A percentile compares a stretch with the other conserved stretches of the same genome.
Evolutionary conservation across 2,888 invertebrate genomes (phyloP).

Genomic region (Celastrina argiolus): DNA sequence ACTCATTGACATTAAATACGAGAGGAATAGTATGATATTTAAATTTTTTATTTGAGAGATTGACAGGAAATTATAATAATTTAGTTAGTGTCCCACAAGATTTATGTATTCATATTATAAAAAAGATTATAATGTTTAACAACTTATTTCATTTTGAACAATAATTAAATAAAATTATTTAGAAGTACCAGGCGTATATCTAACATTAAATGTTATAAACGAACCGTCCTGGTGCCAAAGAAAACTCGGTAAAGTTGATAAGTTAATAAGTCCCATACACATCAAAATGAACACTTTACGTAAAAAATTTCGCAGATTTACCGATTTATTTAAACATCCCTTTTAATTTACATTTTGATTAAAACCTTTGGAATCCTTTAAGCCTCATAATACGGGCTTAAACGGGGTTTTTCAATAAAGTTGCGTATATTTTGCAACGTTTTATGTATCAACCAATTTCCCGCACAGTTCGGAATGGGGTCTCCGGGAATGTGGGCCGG

Average conservation of each 20-base stretch:
- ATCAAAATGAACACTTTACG: neutral
- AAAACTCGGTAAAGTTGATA: neutral
- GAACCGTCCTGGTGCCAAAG: too few species aligned
- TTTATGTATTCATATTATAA: too few species aligned
- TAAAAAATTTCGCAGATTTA: neutral
- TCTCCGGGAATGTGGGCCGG: neutral
- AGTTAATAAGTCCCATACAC: neutral
- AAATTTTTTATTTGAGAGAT: too few species aligned
- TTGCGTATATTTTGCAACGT: neutral
- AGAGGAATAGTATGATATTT: too few species aligned
- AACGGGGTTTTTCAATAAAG: constrained; percentile 1
- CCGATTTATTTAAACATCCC: neutral
- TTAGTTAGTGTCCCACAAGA: too few species aligned
- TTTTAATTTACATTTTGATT: constrained; percentile 17
- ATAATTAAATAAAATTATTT: too few species aligned
- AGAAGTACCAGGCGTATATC: too few species aligned
- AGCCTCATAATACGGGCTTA: constrained; percentile 5
- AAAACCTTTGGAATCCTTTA: neutral
- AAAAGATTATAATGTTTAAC: too few species aligned
- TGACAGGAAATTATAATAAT: too few species aligned
- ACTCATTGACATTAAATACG: too few species aligned
- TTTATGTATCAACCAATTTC: neutral
- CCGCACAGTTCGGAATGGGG: neutral
- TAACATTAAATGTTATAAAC: too few species aligned
- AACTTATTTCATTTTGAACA: too few species aligned